These are phyloP conservation scores for Nipponia nippon DNA, from an alignment of 2,113 vertebrate species.

Conservation along the genomic window DNA sequence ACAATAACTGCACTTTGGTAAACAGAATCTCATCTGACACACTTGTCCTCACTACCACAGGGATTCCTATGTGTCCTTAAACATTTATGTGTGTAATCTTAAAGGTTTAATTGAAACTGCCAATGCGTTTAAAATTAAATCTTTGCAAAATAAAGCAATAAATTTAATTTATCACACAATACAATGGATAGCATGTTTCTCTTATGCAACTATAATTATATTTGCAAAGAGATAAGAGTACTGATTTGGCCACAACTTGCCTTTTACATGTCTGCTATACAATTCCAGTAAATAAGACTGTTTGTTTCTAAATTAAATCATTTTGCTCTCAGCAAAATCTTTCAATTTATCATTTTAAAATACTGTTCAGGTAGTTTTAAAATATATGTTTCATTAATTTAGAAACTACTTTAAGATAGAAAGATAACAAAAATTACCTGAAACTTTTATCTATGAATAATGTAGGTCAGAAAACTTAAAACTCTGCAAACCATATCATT, in stretches of 20 bases:
- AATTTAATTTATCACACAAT: not conserved
- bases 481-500: conserved; percentile 62
- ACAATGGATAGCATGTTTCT: not conserved
- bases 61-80: not conserved
- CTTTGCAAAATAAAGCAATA: not conserved
- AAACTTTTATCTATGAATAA: not conserved
- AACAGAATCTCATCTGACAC: not conserved
- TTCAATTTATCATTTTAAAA: not conserved
- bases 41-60: not conserved
- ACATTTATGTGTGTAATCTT: not conserved
- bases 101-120: not conserved
- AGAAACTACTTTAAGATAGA: not conserved
- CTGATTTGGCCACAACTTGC: not conserved
- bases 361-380: not conserved
- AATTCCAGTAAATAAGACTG: not conserved
- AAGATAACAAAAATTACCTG: not conserved
- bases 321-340: not conserved
- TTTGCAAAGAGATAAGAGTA: not conserved
- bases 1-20: not conserved
- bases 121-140: not conserved
- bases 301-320: not conserved
- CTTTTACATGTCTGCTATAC: not conserved
- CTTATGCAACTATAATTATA: not conserved
- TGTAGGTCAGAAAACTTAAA: conserved; percentile 14
- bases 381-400: not conserved